A percentile compares a stretch with the other conserved stretches of the same genome.
Conservation (phyloP, 2,113 vertebrate genomes). For the Neoarius graeffei region DNA sequence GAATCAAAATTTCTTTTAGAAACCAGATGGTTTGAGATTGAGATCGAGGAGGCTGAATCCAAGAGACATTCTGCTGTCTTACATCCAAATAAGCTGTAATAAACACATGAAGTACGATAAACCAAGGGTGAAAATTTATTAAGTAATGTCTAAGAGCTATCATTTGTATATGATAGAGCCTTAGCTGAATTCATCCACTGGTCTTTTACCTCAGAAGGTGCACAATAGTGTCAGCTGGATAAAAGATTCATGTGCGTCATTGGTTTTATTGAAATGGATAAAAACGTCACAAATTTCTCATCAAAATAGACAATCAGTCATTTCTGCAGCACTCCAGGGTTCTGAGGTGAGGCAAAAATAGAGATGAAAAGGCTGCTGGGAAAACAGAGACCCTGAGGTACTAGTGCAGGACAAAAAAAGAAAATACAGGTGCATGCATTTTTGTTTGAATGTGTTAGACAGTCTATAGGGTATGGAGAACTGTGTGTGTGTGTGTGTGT, state of each 20-base stretch:
- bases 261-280: slow-evolving; percentile 7
- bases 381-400: slow-evolving; percentile 31
- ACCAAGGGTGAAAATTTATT: neutral
- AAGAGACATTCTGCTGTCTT: neutral
- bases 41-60: neutral
- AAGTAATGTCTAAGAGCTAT: neutral
- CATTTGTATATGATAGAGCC: neutral
- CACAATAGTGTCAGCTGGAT: neutral
- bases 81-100: neutral
- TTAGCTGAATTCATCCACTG: neutral
- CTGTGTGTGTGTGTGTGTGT: slow-evolving; percentile 4
- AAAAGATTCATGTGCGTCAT: slow-evolving; percentile 11
- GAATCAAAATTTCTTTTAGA: slow-evolving; percentile 3
- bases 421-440: slow-evolving; percentile 30
- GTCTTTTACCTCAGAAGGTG: neutral
- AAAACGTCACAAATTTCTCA: slow-evolving; percentile 44
- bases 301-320: slow-evolving; percentile 44
- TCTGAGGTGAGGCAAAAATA: slow-evolving; percentile 40
- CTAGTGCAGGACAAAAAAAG: slow-evolving; percentile 12
- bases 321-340: slow-evolving; percentile 13
- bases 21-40: neutral
- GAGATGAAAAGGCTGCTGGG: slow-evolving; percentile 33
- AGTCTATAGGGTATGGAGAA: slow-evolving; percentile 55
- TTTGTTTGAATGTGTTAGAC: slow-evolving; percentile 37
- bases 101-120: neutral